Base-by-base conservation (phyloP, 2,113 vertebrate species). In the Mixornis gularis region DNA sequence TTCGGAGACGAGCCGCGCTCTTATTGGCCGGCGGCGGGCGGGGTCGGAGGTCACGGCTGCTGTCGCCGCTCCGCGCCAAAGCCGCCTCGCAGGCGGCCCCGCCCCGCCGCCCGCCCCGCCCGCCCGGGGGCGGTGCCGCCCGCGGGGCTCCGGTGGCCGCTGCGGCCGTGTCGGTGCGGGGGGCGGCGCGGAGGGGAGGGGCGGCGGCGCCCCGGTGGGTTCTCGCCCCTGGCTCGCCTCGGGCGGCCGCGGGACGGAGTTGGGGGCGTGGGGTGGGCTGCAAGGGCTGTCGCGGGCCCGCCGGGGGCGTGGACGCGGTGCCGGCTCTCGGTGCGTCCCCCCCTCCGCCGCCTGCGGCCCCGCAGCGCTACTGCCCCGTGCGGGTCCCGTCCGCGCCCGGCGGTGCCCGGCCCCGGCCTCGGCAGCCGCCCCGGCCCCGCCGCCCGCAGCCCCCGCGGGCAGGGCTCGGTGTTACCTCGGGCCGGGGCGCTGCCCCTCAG, bases 391-490 rank as follows among this genome's bases (percentile, higher is more conserved):
- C 25, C 7, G 40, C 16, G 64, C 77, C 25, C 20, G 15, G 36
- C 22, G 6, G 40, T 12, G 76, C 77, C 25, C 20, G 14, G 32
- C 22, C 7, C 14, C 24, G 17, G 36, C 15, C 17, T 12, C 10
- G 12, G 51, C 34, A 3, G 32, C 3, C 53, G 2, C 6, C 40
- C 24, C 17, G 32, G 38, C 19, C 14, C 2, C 48, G 64, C 8
- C 64, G 5, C 3, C 22, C 22, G 69, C 29, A 13, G 72, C 68
- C 36, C 25, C 49, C 7, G 49, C 51, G 24, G 13, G 4, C 10
- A 14, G 9, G 0, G 36, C 20, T 9, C n/a, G 30, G 13, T 6
- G 13, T 4, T 1, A 1, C 2, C 14, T 0, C 1, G 40, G 51
- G 46, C 9, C 27, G 62, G 13, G 63, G n/a, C 7, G 90, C 52